Evolutionary conservation across 2,113 vertebrate genomes (phyloP).

Genomic region (Dendrocopos noguchii): DNA sequence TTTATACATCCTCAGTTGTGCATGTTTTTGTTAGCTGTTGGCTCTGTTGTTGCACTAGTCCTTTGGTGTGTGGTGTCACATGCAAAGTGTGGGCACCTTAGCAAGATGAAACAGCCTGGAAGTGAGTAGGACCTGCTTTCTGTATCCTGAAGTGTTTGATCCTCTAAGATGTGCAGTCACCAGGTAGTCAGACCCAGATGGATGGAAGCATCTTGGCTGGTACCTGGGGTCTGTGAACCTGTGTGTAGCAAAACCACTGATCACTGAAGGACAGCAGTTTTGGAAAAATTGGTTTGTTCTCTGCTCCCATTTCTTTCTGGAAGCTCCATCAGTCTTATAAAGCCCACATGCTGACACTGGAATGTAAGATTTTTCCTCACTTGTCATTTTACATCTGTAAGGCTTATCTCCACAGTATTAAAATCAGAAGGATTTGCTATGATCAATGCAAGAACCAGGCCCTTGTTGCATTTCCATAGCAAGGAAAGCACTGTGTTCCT

Average conservation of each 20-base stretch:
- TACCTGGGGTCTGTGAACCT: not conserved
- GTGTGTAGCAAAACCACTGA: not conserved
- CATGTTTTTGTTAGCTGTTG: not conserved
- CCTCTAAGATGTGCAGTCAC: not conserved
- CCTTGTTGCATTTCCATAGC: not conserved
- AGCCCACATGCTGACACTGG: not conserved
- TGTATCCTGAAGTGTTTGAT: not conserved
- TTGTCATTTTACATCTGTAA: not conserved
- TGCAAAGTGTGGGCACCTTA: not conserved
- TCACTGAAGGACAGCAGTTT: not conserved
- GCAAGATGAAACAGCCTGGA: not conserved
- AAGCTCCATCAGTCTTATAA: not conserved
- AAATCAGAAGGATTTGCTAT: not conserved
- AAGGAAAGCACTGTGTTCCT: not conserved
- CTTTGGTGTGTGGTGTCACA: not conserved
- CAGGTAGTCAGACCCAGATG: not conserved
- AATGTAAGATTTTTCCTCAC: not conserved
- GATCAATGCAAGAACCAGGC: not conserved
- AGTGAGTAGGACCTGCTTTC: not conserved
- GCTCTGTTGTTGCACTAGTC: not conserved
- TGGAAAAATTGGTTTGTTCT: not conserved
- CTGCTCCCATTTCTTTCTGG: not conserved
- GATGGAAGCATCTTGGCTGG: fast-evolving
- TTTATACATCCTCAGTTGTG: not conserved
- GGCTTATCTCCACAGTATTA: not conserved